Conservation (phyloP, 2,113 vertebrate genomes). For the Diglossa brunneiventris region DNA sequence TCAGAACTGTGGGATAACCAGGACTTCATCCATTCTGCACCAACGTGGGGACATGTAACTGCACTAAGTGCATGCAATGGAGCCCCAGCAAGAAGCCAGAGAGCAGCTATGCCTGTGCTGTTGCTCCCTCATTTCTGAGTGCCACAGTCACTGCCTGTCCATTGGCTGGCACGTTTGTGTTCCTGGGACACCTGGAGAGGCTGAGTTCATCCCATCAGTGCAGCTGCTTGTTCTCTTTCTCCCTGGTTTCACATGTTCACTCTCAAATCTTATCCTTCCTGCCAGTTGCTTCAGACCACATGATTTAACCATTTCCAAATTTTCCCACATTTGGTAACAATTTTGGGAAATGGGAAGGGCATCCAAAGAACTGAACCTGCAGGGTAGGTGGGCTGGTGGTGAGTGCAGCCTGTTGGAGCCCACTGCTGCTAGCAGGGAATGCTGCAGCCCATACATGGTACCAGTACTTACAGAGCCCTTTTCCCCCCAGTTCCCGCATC, state of each 20-base stretch:
- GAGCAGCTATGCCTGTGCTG: neutral
- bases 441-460: neutral
- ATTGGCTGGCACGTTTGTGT: neutral
- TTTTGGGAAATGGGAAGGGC: neutral
- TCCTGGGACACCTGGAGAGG: neutral
- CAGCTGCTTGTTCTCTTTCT: neutral
- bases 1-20: neutral
- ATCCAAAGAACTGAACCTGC: neutral
- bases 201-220: neutral
- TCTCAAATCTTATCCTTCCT: neutral
- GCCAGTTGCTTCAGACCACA: neutral
- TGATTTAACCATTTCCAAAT: neutral
- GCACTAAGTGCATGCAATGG: neutral
- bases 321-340: neutral
- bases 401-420: neutral
- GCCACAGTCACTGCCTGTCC: neutral
- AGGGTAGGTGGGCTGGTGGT: neutral
- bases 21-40: neutral
- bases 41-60: neutral
- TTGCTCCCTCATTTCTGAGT: neutral
- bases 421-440: neutral
- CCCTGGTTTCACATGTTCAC: neutral
- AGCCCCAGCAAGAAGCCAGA: neutral
- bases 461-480: rapidly evolving
- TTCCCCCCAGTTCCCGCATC: neutral